Evolutionary conservation across 2,888 invertebrate genomes (phyloP), one percentile per base, ranked within the genome.

Genomic region (Meta bourneti): DNA sequence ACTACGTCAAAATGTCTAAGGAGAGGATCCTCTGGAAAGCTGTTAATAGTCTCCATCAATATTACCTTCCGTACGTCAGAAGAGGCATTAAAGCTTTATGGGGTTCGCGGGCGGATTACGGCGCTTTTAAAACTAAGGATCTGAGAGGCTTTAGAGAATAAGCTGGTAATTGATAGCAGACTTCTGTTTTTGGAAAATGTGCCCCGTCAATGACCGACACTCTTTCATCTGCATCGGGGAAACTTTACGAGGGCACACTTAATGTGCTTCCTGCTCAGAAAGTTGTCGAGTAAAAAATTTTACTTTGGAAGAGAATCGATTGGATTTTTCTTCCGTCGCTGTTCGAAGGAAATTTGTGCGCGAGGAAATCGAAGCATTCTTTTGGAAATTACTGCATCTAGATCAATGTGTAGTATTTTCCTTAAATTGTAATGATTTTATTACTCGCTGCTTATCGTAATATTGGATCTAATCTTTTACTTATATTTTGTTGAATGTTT

Each of bases 21-120:
- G 74, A 75, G 79, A 87, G 79, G 72, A 77, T n/a, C 81, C 81
- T 61, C 48, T 51, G 79, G 71, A 52, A 81, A 49, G 88, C 81
- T 75, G 74, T 81, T 80, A 88, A 88, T 88, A 88, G 74, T 49
- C 48, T 71, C 81, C 88, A 88, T 88, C 88, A 81, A 88, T 88
- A 88, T 81, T 61, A 61, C 69, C 61, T 20, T 7, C 51, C 51
- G 48, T 49, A 11, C 52, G 9, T 79, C 78, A 72, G 51, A 16
- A 48, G 20, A 9, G 49, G 88, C n/a, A 69, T 81, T 81, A 72
- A 74, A 52, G 74, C 74, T 81, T 88, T 81, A 81, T 81, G 80
- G 51, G 70, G 79, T 54, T 54, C 78, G 19, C 54, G 0, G n/a
- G 20, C 5, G 81, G 80, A 87, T 87, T 88, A 81, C 81, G 69